These are phyloP conservation scores for Diploscapter pachys DNA, from an alignment of 1,140 invertebrate genomes.

Conservation along the genomic window DNA sequence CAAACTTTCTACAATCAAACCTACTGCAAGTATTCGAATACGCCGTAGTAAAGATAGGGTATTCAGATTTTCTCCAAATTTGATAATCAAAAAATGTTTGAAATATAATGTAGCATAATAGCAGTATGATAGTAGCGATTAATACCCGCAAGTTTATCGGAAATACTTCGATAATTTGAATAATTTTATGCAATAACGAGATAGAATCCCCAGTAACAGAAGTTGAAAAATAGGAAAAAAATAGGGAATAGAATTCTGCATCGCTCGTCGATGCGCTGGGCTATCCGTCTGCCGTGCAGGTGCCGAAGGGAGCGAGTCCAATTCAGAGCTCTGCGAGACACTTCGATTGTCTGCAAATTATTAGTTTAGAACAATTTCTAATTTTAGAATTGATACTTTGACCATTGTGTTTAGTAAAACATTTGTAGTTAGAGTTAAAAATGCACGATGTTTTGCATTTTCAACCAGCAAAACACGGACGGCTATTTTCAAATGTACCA, in stretches of 20 bases:
- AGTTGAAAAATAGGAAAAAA: slow-evolving; percentile 88
- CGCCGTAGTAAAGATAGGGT: too few relatives aligned
- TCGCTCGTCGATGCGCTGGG: slow-evolving; percentile 88
- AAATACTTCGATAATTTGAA: too few relatives aligned
- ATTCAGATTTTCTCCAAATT: too few relatives aligned
- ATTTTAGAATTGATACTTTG: too few relatives aligned
- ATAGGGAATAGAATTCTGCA: slow-evolving; percentile 87
- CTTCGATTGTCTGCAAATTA: slow-evolving; percentile 33
- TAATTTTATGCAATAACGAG: slow-evolving; percentile 27
- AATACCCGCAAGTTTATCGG: too few relatives aligned
- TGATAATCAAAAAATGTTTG: too few relatives aligned
- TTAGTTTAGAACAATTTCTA: not conserved
- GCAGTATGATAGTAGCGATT: too few relatives aligned
- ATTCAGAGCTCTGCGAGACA: slow-evolving; percentile 39
- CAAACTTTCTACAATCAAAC: too few relatives aligned
- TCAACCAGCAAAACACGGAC: not conserved
- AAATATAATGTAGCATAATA: too few relatives aligned
- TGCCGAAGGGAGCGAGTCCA: slow-evolving; percentile 41
- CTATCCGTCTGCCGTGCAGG: slow-evolving; percentile 41
- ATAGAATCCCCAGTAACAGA: slow-evolving; percentile 82
- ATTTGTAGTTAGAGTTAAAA: not conserved
- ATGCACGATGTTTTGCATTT: not conserved
- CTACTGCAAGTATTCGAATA: too few relatives aligned
- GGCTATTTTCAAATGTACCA: not conserved
- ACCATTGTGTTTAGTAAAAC: not conserved